A percentile compares a stretch with the other conserved stretches of the same genome.
Conservation (phyloP, 2,888 invertebrate genomes). For the Nineta flava region DNA sequence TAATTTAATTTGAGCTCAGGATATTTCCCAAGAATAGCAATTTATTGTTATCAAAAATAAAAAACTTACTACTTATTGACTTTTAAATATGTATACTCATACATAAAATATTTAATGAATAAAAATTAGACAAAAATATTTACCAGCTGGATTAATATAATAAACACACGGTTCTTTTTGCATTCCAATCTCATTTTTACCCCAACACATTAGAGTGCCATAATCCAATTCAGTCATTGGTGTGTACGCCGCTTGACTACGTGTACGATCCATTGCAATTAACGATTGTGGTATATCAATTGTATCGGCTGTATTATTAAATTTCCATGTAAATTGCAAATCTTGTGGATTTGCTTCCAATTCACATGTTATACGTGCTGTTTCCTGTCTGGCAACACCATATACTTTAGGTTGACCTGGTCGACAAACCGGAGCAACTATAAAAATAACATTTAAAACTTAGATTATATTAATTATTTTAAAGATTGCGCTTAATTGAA, state of each 20-base stretch:
- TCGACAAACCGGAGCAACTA: slow-evolving; percentile 58
- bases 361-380: slow-evolving; percentile 51
- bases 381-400: slow-evolving; percentile 57
- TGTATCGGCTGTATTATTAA: slow-evolving; percentile 57
- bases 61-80: too few species aligned
- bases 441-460: slow-evolving; percentile 8
- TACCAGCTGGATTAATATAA: slow-evolving; percentile 58
- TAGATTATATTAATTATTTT: not conserved
- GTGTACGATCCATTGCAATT: slow-evolving; percentile 41
- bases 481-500: not conserved
- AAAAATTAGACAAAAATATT: slow-evolving; percentile 13
- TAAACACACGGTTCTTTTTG: slow-evolving; percentile 59
- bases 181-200: slow-evolving; percentile 52
- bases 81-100: too few species aligned
- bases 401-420: slow-evolving; percentile 49
- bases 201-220: slow-evolving; percentile 59
- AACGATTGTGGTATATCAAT: slow-evolving; percentile 48
- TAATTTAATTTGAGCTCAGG: too few species aligned
- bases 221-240: slow-evolving; percentile 61
- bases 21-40: too few species aligned
- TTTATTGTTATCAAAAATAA: too few species aligned
- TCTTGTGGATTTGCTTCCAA: slow-evolving; percentile 56
- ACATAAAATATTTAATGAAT: too few species aligned
- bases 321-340: slow-evolving; percentile 55
- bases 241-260: slow-evolving; percentile 50